Evolutionary conservation across 2,113 vertebrate species (phyloP), one percentile per base, ranked within the genome.

Genomic region (Corythornis cristatus): DNA sequence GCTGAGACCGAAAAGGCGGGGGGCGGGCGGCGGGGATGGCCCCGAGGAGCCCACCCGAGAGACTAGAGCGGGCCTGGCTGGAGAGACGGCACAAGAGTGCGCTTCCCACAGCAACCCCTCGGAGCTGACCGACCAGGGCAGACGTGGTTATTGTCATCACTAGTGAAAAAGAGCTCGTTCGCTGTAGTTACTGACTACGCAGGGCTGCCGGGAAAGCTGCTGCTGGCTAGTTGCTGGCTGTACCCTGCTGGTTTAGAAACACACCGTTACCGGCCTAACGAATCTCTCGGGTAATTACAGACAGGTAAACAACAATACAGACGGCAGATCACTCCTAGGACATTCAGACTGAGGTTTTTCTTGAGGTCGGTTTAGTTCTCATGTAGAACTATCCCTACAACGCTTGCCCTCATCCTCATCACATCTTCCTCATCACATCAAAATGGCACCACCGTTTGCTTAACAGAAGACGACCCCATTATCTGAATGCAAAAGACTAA

Each of bases 151-250:
- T 23, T 23, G 48, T 2, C 20, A 26, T 29, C 45, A 25, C 11
- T 11, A 23, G 67, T 37, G n/a, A 18, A 43, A 54, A 23, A 23
- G 3, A 25, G 2, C 29, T 51, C 10, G 4, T 15, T 64, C 21
- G 17, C 28, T 23, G 20, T 28, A 23, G 9, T 13, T 37, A 37
- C 28, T 43, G 50, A 40, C 3, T 56, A 42, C 62, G 50, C 12
- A 48, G 0, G 0, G 12, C 9, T 28, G 61, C 48, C 15, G 20
- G 33, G 17, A n/a, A 53, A 31, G 12, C 16, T 60, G 13, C 26
- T 58, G 40, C 13, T 28, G 48, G 28, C 5, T 11, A 43, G 25
- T 6, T 17, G 31, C 6, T 11, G 35, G 20, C 8, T 17, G 31
- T 46, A 43, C 19, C 35, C 22, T 40, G 31, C 33, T 26, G 18